phyloP scores from a whole-genome alignment of 2,888 invertebrate genomes.

The Bimastos eiseni region DNA sequence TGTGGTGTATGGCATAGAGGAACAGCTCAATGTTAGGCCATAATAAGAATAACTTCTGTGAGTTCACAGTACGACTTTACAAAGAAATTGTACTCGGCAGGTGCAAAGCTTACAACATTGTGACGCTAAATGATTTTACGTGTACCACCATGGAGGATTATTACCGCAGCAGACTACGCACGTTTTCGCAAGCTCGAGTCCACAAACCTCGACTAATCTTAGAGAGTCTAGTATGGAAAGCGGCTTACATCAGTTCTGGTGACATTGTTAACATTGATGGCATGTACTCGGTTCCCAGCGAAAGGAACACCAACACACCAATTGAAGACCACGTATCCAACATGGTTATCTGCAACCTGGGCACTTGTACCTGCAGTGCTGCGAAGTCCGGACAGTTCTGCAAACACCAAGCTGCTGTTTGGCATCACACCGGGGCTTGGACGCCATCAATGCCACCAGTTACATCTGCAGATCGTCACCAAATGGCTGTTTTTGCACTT shows the following conservation, averaged over 20 bases:
- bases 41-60: neutral
- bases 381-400: too few species aligned
- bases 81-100: neutral
- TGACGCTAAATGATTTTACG: neutral
- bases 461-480: too few species aligned
- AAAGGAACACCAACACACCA: neutral
- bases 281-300: neutral
- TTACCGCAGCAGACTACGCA: neutral
- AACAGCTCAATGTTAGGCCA: neutral
- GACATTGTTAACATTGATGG: neutral
- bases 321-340: too few species aligned
- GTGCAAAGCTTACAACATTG: neutral
- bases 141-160: neutral
- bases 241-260: neutral
- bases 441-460: too few species aligned
- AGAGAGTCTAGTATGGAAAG: neutral
- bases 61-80: neutral
- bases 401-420: too few species aligned
- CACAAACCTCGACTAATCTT: neutral
- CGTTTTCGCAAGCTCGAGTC: neutral
- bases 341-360: too few species aligned
- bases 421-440: too few species aligned
- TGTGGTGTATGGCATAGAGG: slow-evolving; percentile 4
- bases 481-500: too few species aligned
- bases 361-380: too few species aligned